Evolutionary conservation across 1,140 invertebrate species (phyloP).

Genomic region (Drosophila sp.): DNA sequence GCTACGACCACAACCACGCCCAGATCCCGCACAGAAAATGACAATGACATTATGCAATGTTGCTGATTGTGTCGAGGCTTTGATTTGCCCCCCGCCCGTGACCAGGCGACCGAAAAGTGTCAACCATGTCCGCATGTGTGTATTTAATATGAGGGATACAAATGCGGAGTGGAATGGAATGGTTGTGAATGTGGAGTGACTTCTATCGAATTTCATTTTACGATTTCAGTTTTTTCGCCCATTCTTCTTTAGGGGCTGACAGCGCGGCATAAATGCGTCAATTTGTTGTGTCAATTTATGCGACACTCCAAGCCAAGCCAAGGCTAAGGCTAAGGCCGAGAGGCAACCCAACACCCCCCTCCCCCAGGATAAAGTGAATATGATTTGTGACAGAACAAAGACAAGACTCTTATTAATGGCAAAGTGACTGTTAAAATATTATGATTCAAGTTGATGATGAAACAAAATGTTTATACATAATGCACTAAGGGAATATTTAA

Average conservation of each 20-base stretch:
- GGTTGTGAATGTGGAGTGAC: not conserved
- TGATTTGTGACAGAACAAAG: slow-evolving; percentile 17
- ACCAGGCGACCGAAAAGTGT: not conserved
- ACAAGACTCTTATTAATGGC: slow-evolving; percentile 45
- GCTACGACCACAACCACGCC: not conserved
- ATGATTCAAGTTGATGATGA: slow-evolving; percentile 44
- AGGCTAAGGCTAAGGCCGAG: slow-evolving; percentile 11
- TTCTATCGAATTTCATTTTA: slow-evolving; percentile 72
- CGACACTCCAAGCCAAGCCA: slow-evolving; percentile 43
- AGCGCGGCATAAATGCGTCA: slow-evolving; percentile 41
- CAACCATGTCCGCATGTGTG: slow-evolving; percentile 37
- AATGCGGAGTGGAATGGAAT: slow-evolving; percentile 5
- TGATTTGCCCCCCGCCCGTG: slow-evolving; percentile 20
- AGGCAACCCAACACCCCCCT: not conserved
- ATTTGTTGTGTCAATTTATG: slow-evolving; percentile 73
- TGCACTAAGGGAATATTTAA: slow-evolving; percentile 62
- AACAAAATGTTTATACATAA: slow-evolving; percentile 32
- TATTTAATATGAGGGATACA: not conserved
- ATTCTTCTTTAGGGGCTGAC: slow-evolving; percentile 40
- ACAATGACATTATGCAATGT: slow-evolving; percentile 48
- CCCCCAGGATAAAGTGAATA: not conserved
- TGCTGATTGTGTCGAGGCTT: slow-evolving; percentile 26
- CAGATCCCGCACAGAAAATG: slow-evolving; percentile 8
- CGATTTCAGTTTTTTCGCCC: slow-evolving; percentile 48
- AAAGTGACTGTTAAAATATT: slow-evolving; percentile 75